phyloP scores from a whole-genome alignment of 2,113 vertebrate species.

The Melierax canorus region DNA sequence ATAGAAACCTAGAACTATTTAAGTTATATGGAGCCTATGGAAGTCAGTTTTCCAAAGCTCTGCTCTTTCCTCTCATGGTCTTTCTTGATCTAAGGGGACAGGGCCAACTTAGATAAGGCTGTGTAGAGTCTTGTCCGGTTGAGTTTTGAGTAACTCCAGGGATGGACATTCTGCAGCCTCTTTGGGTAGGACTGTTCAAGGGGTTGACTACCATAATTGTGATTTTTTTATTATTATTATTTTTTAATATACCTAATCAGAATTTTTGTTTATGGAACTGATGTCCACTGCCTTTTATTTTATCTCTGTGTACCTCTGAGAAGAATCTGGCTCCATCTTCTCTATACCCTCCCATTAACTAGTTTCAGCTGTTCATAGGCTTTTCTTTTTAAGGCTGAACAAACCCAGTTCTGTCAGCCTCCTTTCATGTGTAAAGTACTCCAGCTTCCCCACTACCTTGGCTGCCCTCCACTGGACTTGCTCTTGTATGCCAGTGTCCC shows the following conservation, averaged over 20 bases:
- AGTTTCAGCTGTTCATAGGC: background rate
- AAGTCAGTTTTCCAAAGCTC: background rate
- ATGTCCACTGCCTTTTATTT: background rate
- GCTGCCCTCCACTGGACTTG: background rate
- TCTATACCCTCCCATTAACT: background rate
- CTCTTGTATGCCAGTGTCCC: background rate
- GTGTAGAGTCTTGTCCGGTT: background rate
- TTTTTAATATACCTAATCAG: background rate
- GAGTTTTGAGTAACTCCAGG: background rate
- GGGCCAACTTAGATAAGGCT: background rate
- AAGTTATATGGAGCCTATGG: background rate
- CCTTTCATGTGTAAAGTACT: background rate
- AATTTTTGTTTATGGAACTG: background rate
- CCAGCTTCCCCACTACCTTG: background rate
- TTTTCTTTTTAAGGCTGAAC: background rate
- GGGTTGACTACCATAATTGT: background rate
- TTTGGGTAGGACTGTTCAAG: background rate
- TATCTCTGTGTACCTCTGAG: background rate
- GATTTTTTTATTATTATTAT: background rate
- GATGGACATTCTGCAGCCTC: background rate
- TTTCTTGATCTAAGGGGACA: background rate
- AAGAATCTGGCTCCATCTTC: background rate
- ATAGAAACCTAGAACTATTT: background rate
- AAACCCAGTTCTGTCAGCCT: background rate
- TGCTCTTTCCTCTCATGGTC: rapidly evolving